These are phyloP conservation scores for Pseudomyrmex cubaensis DNA, from an alignment of 1,140 invertebrate genomes.

Conservation along the genomic window DNA sequence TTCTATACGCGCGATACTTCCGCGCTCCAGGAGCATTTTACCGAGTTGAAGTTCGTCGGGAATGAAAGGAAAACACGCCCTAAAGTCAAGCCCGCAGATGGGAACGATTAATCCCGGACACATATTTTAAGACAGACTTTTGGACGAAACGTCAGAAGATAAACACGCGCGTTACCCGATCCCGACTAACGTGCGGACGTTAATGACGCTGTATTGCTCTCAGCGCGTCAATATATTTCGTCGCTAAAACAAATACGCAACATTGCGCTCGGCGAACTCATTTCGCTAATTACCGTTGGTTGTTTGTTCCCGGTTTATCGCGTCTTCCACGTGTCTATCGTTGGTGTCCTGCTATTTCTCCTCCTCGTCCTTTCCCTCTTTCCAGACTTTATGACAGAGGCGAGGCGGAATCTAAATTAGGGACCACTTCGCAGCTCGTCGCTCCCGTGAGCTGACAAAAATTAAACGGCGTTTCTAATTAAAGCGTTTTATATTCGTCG, in stretches of 20 bases:
- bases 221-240: not conserved
- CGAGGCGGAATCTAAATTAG: conserved; percentile 45
- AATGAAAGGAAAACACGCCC: conserved; percentile 8
- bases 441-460: conserved; percentile 36
- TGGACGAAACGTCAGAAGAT: not conserved
- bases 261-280: not conserved
- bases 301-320: conserved; percentile 29
- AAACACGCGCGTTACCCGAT: conserved; percentile 1
- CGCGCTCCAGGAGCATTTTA: not conserved
- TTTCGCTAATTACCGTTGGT: conserved; percentile 30
- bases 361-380: not conserved
- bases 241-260: conserved; percentile 5
- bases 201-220: conserved; percentile 22
- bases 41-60: not conserved
- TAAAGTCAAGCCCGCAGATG: conserved; percentile 2
- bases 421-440: conserved; percentile 22
- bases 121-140: conserved; percentile 25
- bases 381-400: conserved; percentile 14
- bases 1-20: not conserved
- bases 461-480: conserved; percentile 55
- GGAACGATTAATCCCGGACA: not conserved
- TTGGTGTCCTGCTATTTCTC: not conserved
- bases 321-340: not conserved
- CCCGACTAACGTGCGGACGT: not conserved
- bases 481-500: conserved; percentile 35